Base-by-base conservation (phyloP, 2,888 invertebrate species). In the Pristionchus mayeri region DNA sequence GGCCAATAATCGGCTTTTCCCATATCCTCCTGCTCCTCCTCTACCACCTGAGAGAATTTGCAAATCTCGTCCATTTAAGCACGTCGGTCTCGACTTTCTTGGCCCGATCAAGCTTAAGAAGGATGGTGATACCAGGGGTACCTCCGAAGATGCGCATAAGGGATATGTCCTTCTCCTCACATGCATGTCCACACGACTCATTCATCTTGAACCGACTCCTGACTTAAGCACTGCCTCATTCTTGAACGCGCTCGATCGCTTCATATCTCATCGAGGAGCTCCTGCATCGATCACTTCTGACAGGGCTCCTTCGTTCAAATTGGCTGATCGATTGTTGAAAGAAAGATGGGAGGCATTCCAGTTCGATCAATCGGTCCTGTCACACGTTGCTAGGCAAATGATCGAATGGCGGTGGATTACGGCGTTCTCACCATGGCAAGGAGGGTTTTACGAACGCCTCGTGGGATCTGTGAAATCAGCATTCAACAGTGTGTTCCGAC, bases 291-390 rank as follows among this genome's bases (percentile, higher is more conserved):
- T 89, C 21, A 24, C 78, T 3, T 90, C 90, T 44, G 93, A 94
- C 82, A 93, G 93, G 85, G 93, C 93, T 0, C 91, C 91, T 0
- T 93, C 93, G 86, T 94, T 94, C 87, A 63, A 71, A 34, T 48
- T 85, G 21, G 48, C 57, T 18, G 30, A 78, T 37, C 4, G 9
- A 6, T 11, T 78, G 18, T 24, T 78, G 37, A 34, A 11, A 37
- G 75, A 75, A 6, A 34, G 37, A 40, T 75, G 40, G 37, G 21
- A n/a, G 30, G 13, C 75, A 24, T 40, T 75, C 40, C 37, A n/a
- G 3, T 40, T 13, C 18, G 75, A 75, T n/a, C 11, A 37, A 2
- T 27, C 75, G 3, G 75, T 75, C 18, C 9, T 40, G 37, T 34
- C 37, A 16, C 18, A 16, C 18, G 75, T 75, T 6, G 40, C 37